Conservation (phyloP, 2,113 vertebrate genomes). For the Myxocyprinus asiaticus region DNA sequence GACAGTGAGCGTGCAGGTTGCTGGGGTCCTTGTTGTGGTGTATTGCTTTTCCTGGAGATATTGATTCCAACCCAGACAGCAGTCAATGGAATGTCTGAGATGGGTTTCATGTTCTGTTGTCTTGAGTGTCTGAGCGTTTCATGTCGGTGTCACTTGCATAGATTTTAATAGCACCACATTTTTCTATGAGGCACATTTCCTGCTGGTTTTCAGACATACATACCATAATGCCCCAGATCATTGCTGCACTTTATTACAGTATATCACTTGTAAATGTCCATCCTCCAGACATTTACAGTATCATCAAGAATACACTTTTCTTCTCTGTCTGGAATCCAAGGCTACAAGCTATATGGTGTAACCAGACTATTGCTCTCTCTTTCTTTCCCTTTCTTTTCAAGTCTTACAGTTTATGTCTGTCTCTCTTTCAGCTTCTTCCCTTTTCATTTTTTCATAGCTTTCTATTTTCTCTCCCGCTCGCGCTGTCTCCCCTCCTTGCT, state of each 20-base stretch:
- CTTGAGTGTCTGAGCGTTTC: slow-evolving; percentile 38
- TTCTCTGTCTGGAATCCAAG: neutral
- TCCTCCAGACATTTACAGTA: slow-evolving; percentile 7
- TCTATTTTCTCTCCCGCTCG: slow-evolving; percentile 19
- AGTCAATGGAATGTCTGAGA: slow-evolving; percentile 71
- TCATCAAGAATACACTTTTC: neutral
- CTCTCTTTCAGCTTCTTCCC: slow-evolving; percentile 15
- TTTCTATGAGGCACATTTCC: no score
- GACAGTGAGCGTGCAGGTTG: slow-evolving; percentile 61
- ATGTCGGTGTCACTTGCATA: slow-evolving; percentile 55
- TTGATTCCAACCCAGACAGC: slow-evolving; percentile 58
- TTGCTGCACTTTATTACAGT: slow-evolving; percentile 15
- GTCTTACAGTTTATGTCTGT: neutral
- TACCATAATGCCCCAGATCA: neutral
- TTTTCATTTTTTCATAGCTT: slow-evolving; percentile 25
- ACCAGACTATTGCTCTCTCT: neutral
- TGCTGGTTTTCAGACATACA: neutral
- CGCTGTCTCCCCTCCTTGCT: slow-evolving; percentile 23
- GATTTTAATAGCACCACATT: no score
- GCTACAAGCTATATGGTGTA: neutral
- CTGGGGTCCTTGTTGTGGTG: slow-evolving; percentile 56
- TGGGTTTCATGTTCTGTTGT: slow-evolving; percentile 63
- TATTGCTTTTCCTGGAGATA: slow-evolving; percentile 59
- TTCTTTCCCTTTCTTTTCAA: neutral
- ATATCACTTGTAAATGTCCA: neutral